Base-by-base conservation (phyloP, 30 jellyfish, hydroid and myxozoan genomes). In the Aurelia aurita region DNA sequence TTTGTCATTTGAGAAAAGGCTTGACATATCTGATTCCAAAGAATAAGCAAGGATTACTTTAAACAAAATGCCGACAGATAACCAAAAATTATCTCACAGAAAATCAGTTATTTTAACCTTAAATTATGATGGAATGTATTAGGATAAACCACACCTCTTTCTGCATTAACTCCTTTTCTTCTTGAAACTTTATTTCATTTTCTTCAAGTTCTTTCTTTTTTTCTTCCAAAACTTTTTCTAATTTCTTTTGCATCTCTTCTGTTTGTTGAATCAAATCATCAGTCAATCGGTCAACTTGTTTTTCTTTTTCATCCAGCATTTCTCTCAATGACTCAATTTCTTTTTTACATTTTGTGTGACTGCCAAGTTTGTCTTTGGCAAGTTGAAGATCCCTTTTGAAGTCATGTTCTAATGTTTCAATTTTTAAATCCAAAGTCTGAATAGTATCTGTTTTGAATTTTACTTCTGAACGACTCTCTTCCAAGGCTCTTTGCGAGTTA, bases 291-390 rank as follows among this genome's bases (percentile, higher is more conserved):
- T 61, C 83, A 22, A 83, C n/a, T 58, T 83, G 64, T 18, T 22
- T 55, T 45, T 85, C 95, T 62, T 74, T 85, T 68, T 20, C 58
- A 20, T n/a, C 57, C 70, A 85, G 23, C 13, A 68, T 35, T 49
- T 62, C 88, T 45, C 61, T 83, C 87, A 83, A 49, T 14, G 19
- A 10, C 0, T 83, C 93, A 7, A 83, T 59, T 59, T 83, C 93
- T 19, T 44, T 46, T 12, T 83, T 83, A 51, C 93, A 83, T 71
- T 83, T 74, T 31, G 21, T 62, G 53, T 83, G 93, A 28, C 72
- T 83, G 3, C 93, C 93, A 18, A 35, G 26, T 47, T 83, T 83
- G 21, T 69, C 86, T 34, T 83, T 83, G 16, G 87, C 87, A 49
- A 62, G 20, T 26, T 69, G 93, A 49, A 83, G 72, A 22, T 71